Percentiles rank a stretch among this genome's conserved stretches.
These are phyloP conservation scores for Nibea albiflora DNA, from an alignment of 2,113 vertebrate species.

Conservation along the genomic window DNA sequence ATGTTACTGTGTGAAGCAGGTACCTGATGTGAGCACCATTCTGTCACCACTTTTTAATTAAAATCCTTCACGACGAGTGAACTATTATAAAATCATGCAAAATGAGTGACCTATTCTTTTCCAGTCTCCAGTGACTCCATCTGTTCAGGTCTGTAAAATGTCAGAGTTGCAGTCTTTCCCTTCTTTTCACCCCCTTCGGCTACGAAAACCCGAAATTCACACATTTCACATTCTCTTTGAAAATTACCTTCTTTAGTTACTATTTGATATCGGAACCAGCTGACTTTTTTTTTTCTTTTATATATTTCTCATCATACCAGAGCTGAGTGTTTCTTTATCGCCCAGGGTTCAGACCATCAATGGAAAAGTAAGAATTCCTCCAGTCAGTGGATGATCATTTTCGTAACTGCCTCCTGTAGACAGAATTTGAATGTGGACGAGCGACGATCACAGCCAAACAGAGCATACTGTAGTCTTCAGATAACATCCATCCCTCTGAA, in stretches of 20 bases:
- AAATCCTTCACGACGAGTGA: slow-evolving; percentile 26
- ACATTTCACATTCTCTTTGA: slow-evolving; percentile 35
- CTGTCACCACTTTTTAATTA: slow-evolving; percentile 27
- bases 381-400: neutral
- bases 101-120: slow-evolving; percentile 27
- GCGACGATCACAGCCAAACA: slow-evolving; percentile 8
- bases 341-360: slow-evolving; percentile 1
- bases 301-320: slow-evolving; percentile 1
- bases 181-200: neutral
- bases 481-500: slow-evolving; percentile 31
- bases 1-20: slow-evolving; percentile 7
- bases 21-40: slow-evolving; percentile 11
- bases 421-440: slow-evolving; percentile 9
- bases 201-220: slow-evolving; percentile 7
- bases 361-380: slow-evolving; percentile 18
- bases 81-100: slow-evolving; percentile 49
- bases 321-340: slow-evolving; percentile 17
- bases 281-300: neutral
- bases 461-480: neutral
- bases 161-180: slow-evolving; percentile 17
- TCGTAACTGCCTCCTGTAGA: slow-evolving; percentile 4
- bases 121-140: slow-evolving; percentile 12
- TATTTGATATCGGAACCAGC: slow-evolving; percentile 11
- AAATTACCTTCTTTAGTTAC: slow-evolving; percentile 19
- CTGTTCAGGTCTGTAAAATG: slow-evolving; percentile 20